These are phyloP conservation scores for Bradypus variegatus DNA, from an alignment of 2,797 vertebrate species.

Conservation along the genomic window DNA sequence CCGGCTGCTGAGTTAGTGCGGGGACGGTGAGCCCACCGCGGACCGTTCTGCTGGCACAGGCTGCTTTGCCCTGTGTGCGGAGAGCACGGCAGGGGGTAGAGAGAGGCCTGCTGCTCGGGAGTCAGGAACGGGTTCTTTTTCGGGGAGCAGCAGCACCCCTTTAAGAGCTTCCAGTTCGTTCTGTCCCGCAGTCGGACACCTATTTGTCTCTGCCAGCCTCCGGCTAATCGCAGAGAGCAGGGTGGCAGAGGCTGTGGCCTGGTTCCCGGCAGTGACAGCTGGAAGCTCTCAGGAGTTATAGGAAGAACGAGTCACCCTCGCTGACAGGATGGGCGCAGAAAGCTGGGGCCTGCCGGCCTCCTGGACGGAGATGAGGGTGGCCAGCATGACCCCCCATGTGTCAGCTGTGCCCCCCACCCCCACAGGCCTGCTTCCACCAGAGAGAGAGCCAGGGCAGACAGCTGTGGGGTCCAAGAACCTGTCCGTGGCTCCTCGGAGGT, in stretches of 20 bases:
- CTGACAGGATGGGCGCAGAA: neutral
- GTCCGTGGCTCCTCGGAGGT: neutral
- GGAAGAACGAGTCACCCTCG: neutral
- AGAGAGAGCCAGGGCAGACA: no score
- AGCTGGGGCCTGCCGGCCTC: neutral
- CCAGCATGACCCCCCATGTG: no score
- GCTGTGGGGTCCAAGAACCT: no score
- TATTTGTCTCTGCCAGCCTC: neutral
- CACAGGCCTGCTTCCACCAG: no score
- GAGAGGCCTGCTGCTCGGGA: rapidly evolving
- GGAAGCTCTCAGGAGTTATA: rapidly evolving
- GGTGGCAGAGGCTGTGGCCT: rapidly evolving
- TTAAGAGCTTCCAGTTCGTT: neutral
- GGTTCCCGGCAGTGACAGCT: neutral
- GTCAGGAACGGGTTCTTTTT: neutral
- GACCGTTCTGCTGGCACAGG: neutral
- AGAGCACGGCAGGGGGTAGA: neutral
- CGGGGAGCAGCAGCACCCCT: neutral
- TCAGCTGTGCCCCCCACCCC: no score
- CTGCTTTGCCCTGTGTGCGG: neutral
- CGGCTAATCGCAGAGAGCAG: neutral
- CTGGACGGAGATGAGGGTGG: neutral
- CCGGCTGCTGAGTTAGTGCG: conserved; percentile 49
- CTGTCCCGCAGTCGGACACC: rapidly evolving
- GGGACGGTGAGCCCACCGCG: neutral